Evolutionary conservation across 2,888 invertebrate species (phyloP).

Genomic region (Balanococcus diminutus): DNA sequence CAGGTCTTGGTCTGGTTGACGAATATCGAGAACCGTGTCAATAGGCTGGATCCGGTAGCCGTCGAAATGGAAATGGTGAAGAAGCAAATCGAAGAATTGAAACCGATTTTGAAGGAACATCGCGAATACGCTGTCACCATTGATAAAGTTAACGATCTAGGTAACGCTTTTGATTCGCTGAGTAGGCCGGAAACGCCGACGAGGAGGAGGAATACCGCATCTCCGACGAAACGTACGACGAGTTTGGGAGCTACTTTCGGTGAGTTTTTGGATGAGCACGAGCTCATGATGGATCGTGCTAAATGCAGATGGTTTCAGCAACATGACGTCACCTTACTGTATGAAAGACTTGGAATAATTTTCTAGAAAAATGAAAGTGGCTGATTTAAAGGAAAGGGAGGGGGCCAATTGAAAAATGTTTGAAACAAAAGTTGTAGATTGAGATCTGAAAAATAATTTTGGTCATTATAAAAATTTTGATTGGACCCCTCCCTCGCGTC

Average conservation of each 20-base stretch:
- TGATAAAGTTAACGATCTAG: conserved; percentile 89
- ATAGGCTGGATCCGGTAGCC: conserved; percentile 81
- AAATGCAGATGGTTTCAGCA: too few species aligned
- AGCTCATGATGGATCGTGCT: too few species aligned
- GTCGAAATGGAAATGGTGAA: conserved; percentile 85
- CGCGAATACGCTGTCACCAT: conserved; percentile 83
- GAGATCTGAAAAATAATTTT: too few species aligned
- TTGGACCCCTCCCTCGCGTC: too few species aligned
- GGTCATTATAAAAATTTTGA: too few species aligned
- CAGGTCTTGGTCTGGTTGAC: conserved; percentile 81
- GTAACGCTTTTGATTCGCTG: conserved; percentile 82
- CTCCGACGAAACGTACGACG: conserved; percentile 80
- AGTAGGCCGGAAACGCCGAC: conserved; percentile 82
- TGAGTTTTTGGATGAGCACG: too few species aligned
- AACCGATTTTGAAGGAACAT: conserved; percentile 87
- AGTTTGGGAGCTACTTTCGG: conserved; percentile 59
- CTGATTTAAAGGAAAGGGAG: too few species aligned
- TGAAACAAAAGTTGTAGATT: too few species aligned
- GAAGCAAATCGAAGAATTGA: conserved; percentile 80
- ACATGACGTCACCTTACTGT: too few species aligned
- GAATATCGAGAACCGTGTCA: conserved; percentile 77
- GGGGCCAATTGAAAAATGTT: too few species aligned
- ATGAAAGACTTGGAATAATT: too few species aligned
- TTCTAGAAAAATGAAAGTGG: too few species aligned
- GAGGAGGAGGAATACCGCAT: conserved; percentile 73